Percentiles rank a stretch among this genome's conserved stretches.
Conservation (phyloP, 2,888 invertebrate species). For the Notocelia uddmanniana region DNA sequence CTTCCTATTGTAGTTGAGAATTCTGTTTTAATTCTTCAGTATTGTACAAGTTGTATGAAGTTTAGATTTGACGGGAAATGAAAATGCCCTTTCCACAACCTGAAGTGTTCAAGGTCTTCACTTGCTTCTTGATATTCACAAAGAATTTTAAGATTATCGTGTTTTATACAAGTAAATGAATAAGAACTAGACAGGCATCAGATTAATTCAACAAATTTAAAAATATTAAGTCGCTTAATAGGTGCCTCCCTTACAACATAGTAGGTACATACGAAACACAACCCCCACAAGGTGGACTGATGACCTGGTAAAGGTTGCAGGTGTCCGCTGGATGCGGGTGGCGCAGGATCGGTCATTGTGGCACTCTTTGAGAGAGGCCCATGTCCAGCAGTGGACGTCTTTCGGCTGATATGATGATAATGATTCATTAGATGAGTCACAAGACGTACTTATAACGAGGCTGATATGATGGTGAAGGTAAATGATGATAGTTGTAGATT, state of each 20-base stretch:
- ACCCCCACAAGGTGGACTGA: no score
- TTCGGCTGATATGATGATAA: no score
- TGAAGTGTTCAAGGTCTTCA: neutral
- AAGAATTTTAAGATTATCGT: neutral
- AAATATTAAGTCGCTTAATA: no score
- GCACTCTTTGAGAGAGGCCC: no score
- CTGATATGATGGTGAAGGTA: neutral
- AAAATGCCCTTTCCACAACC: neutral
- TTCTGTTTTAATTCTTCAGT: slow-evolving; percentile 19
- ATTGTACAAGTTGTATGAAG: slow-evolving; percentile 4
- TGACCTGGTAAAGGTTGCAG: no score
- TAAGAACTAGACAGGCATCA: neutral
- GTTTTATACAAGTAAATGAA: neutral
- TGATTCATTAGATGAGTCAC: no score
- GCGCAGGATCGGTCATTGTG: no score
- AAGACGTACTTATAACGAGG: no score
- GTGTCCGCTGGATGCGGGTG: no score
- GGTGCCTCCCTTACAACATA: no score
- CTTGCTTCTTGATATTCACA: neutral
- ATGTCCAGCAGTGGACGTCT: no score
- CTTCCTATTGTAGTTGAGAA: slow-evolving; percentile 23
- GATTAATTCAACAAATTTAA: neutral
- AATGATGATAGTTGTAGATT: neutral
- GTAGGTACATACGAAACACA: no score
- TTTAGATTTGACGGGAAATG: neutral